These are phyloP conservation scores for Crotalus horridus DNA, from an alignment of 2,113 vertebrate species.

Conservation along the genomic window DNA sequence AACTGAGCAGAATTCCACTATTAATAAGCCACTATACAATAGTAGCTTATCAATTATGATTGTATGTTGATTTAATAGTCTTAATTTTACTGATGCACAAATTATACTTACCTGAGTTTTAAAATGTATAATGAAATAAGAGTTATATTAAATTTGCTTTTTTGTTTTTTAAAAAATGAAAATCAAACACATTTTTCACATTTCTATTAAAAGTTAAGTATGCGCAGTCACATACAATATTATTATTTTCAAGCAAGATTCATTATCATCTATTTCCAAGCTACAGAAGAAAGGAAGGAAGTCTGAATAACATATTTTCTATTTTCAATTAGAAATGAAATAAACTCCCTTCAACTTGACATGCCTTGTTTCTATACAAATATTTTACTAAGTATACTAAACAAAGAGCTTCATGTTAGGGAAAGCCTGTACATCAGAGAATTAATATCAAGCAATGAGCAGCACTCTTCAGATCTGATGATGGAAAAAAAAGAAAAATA, in stretches of 20 bases:
- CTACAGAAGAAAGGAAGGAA: not conserved
- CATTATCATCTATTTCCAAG: not conserved
- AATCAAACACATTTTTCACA: not conserved
- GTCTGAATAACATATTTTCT: not conserved
- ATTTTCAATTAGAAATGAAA: not conserved
- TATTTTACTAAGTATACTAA: constrained; percentile 4
- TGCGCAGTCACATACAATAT: not conserved
- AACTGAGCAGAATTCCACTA: not conserved
- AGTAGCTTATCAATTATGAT: not conserved
- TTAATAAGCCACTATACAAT: not conserved
- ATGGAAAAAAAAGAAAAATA: not conserved
- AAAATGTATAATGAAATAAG: not conserved
- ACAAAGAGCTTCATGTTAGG: not conserved
- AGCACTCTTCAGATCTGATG: not conserved
- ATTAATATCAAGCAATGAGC: not conserved
- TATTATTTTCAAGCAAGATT: not conserved
- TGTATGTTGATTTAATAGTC: not conserved
- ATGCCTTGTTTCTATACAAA: not conserved
- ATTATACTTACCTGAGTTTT: not conserved
- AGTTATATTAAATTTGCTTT: not conserved
- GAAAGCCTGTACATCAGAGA: not conserved
- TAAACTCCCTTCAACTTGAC: not conserved
- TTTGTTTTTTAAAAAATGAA: not conserved
- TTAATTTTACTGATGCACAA: not conserved
- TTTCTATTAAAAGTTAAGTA: not conserved